Percentiles rank a stretch among this genome's conserved stretches.
phyloP scores from a whole-genome alignment of 2,888 invertebrate species.

The Troides helena region DNA sequence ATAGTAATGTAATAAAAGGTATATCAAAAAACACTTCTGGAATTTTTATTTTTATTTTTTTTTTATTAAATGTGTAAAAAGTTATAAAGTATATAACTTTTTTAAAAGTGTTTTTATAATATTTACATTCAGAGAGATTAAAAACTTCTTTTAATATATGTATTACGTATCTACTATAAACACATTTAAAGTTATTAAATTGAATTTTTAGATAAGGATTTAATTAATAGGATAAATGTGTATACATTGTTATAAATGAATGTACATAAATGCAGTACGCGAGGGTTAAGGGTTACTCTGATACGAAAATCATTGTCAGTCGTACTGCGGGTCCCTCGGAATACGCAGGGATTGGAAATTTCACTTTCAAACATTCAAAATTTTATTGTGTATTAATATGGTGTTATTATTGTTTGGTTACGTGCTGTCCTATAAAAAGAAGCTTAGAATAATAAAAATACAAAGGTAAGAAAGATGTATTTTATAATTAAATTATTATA shows the following conservation, averaged over 20 bases:
- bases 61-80: too few species aligned
- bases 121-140: too few species aligned
- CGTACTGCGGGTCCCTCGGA: constrained; percentile 5
- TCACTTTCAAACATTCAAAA: not conserved
- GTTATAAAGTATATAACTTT: too few species aligned
- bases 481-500: too few species aligned
- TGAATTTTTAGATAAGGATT: not conserved
- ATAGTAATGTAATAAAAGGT: too few species aligned
- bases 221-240: constrained; percentile 1
- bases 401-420: constrained; percentile 26
- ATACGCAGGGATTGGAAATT: constrained; percentile 3
- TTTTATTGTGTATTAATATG: constrained; percentile 8
- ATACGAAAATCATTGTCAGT: constrained; percentile 17
- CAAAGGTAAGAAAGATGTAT: constrained; percentile 17
- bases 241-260: constrained; percentile 8
- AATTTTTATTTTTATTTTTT: too few species aligned
- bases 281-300: constrained; percentile 26
- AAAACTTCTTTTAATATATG: too few species aligned
- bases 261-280: constrained; percentile 1
- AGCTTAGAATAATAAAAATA: constrained; percentile 22
- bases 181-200: too few species aligned
- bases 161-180: too few species aligned
- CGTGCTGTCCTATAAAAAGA: constrained; percentile 13
- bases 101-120: too few species aligned
- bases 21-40: too few species aligned